Base-by-base conservation (phyloP, 2,888 invertebrate genomes). In the Melikaiella ostensackeni region DNA sequence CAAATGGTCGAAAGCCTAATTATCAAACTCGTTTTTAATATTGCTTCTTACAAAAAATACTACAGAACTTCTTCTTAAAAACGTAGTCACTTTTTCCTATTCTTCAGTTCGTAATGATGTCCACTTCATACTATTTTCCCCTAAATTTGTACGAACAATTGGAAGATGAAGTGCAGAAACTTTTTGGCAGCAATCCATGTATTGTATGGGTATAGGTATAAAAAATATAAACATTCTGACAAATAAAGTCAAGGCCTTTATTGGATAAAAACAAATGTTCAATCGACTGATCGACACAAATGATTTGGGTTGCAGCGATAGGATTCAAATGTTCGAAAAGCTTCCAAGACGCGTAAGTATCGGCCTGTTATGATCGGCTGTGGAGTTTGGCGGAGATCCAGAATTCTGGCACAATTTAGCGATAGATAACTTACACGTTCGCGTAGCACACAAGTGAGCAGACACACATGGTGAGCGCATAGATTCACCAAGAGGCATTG, bases 321-420 rank as follows among this genome's bases (percentile, higher is more conserved):
- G 35, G 64, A 64, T 42, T 64, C 42, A 59, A 74, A 77, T 70
- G 64, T 77, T 77, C 13, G 35, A 70, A 76, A 66, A 77, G 66
- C 70, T 66, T 55, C 66, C 19, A 57, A 33, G 75, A 16, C 73
- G 57, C 75, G 66, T 79, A 78, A 83, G 83, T 83, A 86, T 88
- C 83, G 86, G 86, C 85, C 84, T 83, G 83, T 87, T 85, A 84
- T 84, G 86, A 86, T 84, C 80, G 76, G 81, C 38, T 42, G 76
- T 64, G 64, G 42, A 75, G 80, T 55, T 87, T 87, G 87, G 86
- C 86, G 61, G 61, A 30, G 11, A 35, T 85, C 88, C 88, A 88
- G 83, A 79, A 80, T 62, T 66, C 55, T 42, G 77, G 66, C 79
- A 63, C 55, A 62, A 57, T 77, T 80, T 79, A 76, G 76, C 76